Conservation (phyloP, 2,888 invertebrate species). For the Vesta saturnalis region DNA sequence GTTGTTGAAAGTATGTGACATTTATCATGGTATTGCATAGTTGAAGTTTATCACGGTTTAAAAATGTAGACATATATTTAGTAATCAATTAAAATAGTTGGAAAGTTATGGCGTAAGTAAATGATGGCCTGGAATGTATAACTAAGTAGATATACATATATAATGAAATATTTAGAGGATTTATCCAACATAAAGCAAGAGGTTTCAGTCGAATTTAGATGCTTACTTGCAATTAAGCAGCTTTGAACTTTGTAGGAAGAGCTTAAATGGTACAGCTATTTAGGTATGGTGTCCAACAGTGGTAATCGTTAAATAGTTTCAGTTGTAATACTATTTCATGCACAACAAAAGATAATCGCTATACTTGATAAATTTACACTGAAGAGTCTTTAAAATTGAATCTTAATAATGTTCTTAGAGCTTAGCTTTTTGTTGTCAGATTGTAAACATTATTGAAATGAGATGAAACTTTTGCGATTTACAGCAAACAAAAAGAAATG, state of each 20-base stretch:
- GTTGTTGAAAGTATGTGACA: no score
- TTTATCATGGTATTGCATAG: no score
- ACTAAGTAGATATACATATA: no score
- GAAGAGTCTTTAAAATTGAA: background rate
- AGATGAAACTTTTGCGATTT: constrained; percentile 16
- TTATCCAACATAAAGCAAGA: background rate
- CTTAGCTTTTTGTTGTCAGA: constrained; percentile 14
- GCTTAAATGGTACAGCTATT: background rate
- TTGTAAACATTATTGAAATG: constrained; percentile 16
- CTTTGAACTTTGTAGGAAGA: constrained; percentile 1
- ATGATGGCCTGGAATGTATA: no score
- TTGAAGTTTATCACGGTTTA: no score
- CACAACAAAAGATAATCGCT: background rate
- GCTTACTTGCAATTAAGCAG: constrained; percentile 1
- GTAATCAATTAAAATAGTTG: no score
- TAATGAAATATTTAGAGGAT: no score
- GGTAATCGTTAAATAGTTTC: background rate
- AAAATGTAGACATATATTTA: no score
- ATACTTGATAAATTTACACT: background rate
- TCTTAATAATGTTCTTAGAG: background rate
- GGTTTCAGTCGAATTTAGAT: background rate
- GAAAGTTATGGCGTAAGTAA: no score
- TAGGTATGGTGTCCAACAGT: background rate
- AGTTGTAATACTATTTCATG: background rate
- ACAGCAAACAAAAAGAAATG: constrained; percentile 5